These are phyloP conservation scores for Xyliphius kryptos DNA, from an alignment of 2,113 vertebrate species.

Conservation along the genomic window DNA sequence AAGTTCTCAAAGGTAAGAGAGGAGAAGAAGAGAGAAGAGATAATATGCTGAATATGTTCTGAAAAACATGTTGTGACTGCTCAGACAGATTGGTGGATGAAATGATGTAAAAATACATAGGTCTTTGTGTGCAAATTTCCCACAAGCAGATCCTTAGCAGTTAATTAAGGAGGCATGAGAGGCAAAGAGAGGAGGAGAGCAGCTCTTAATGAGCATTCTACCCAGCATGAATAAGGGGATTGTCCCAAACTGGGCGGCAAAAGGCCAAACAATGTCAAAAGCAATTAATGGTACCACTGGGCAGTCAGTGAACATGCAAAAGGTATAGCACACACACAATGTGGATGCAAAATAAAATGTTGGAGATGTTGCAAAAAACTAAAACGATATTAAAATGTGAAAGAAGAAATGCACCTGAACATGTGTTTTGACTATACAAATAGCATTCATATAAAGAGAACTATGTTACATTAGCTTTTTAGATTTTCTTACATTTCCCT, in stretches of 20 bases:
- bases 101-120: constrained; percentile 14
- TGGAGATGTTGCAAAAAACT: constrained; percentile 17
- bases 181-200: constrained; percentile 33
- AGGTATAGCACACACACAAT: constrained; percentile 46
- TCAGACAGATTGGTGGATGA: constrained; percentile 8
- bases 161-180: constrained; percentile 93
- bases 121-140: constrained; percentile 99
- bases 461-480: too few species aligned
- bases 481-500: too few species aligned
- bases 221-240: constrained; percentile 86
- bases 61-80: background rate
- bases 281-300: constrained; percentile 75
- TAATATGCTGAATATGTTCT: too few species aligned
- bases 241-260: constrained; percentile 80
- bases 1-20: too few species aligned
- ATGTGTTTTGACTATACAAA: too few species aligned
- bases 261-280: constrained; percentile 81
- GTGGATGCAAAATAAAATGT: constrained; percentile 30
- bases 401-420: too few species aligned
- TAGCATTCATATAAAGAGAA: too few species aligned
- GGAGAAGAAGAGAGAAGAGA: too few species aligned
- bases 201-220: constrained; percentile 84
- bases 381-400: constrained; percentile 7
- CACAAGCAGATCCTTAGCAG: constrained; percentile 78
- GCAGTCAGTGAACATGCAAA: constrained; percentile 54